A percentile compares a stretch with the other conserved stretches of the same genome.
Conservation (phyloP, 2,888 invertebrate species). For the Lasiommata megera region DNA sequence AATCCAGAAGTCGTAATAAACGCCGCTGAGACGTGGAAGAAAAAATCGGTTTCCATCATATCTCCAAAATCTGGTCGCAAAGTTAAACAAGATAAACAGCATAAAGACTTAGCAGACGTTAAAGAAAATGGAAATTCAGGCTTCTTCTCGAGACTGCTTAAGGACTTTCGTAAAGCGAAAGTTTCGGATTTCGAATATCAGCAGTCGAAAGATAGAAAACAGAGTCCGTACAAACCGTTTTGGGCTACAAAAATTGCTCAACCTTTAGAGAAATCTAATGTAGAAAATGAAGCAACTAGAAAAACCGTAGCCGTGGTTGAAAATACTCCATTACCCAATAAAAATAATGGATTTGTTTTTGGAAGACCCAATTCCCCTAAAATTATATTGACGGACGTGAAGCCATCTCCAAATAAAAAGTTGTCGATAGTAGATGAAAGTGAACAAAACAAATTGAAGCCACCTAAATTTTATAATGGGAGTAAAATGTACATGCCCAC, state of each 20-base stretch:
- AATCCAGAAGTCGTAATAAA: conserved; percentile 40
- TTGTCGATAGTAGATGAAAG: conserved; percentile 49
- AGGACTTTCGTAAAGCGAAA: conserved; percentile 58
- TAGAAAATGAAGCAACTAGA: conserved; percentile 31
- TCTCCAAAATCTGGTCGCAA: conserved; percentile 63
- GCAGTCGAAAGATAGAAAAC: conserved; percentile 51
- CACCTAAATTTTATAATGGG: conserved; percentile 55
- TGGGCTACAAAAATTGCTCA: conserved; percentile 60
- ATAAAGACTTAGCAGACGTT: conserved; percentile 25
- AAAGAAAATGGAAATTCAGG: conserved; percentile 34
- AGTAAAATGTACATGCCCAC: conserved; percentile 68
- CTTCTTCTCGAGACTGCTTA: conserved; percentile 56
- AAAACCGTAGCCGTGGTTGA: conserved; percentile 36
- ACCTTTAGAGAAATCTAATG: conserved; percentile 33
- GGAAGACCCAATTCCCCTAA: conserved; percentile 42
- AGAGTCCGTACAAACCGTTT: conserved; percentile 62
- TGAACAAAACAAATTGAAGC: conserved; percentile 47
- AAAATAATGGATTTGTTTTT: conserved; percentile 45
- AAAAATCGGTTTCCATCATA: conserved; percentile 61
- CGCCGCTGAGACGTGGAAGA: conserved; percentile 54
- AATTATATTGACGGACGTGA: conserved; percentile 36
- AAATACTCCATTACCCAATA: conserved; percentile 41
- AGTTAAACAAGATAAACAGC: conserved; percentile 35
- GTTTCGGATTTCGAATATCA: conserved; percentile 62
- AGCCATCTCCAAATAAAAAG: conserved; percentile 36